Base-by-base conservation (phyloP, 1,140 invertebrate genomes). In the Lepeophtheirus salmonis region DNA sequence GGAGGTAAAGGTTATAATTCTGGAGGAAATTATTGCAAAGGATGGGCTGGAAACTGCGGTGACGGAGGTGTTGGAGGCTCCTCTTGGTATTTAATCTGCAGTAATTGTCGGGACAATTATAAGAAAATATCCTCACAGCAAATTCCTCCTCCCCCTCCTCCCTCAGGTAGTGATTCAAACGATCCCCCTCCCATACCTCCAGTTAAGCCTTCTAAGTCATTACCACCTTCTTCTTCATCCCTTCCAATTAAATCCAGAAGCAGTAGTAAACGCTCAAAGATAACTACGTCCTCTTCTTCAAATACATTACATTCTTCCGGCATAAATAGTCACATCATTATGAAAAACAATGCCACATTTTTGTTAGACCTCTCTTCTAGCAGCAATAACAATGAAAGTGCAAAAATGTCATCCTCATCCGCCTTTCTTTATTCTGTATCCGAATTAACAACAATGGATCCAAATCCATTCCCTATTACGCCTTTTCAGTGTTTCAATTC, bases 311-410 rank as follows among this genome's bases (percentile, higher is more conserved):
- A 70, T 14, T 61, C 75, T 14, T 65, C 67, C 14, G 66, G 65
- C 53, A 63, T 67, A 13, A 81, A 87, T 50, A 78, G 81, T 3
- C 86, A 91, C 67, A 68, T 82, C 14, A 77, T 83, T 0, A 85
- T 97, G 75, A 86, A 84, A 63, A 87, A 89, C 67, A 97, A 97
- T 71, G 89, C 92, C 0, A 80, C 91, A 72, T 97, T 97, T 69
- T 71, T 97, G 12, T 72, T 97, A 56, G 89, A 95, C 67, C 69
- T 97, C 51, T 83, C 83, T 1, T 83, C 83, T 64, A 78, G 84
- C 0, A 79, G 75, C 22, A 41, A 57, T 16, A 14, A 20, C 3
- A 54, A 54, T 17, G 18, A 21, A 16, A 20, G 52, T 3, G 10
- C 30, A 41, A 41, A 41, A n/a, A 41, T 41, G 30, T 18, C 21